Evolutionary conservation across 1,140 invertebrate genomes (phyloP).

Genomic region (Drosophila gunungcola): DNA sequence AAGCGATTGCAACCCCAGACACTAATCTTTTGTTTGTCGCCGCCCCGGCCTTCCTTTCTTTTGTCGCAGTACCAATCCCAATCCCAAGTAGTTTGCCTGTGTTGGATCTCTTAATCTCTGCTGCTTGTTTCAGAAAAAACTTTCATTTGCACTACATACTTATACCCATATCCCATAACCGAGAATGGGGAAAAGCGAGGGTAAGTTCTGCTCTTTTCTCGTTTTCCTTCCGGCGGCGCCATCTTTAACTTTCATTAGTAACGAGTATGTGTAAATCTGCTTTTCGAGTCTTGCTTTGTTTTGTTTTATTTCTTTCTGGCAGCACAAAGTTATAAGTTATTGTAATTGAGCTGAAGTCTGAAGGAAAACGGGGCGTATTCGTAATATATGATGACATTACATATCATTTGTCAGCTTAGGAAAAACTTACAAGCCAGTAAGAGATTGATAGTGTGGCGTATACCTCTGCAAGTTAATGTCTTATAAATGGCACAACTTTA

Average conservation of each 20-base stretch:
- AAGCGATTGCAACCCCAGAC: conserved; percentile 67
- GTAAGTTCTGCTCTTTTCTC: conserved; percentile 46
- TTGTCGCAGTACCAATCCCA: background rate
- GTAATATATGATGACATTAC: conserved; percentile 75
- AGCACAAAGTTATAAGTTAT: conserved; percentile 51
- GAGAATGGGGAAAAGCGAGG: conserved; percentile 2
- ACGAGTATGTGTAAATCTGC: conserved; percentile 59
- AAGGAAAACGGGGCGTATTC: conserved; percentile 33
- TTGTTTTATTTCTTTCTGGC: conserved; percentile 43
- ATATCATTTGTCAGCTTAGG: conserved; percentile 65
- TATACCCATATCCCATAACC: conserved; percentile 15
- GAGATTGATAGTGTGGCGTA: background rate
- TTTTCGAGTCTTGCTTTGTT: conserved; percentile 19
- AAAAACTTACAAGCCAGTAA: conserved; percentile 19
- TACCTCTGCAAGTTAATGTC: conserved; percentile 12
- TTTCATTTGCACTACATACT: conserved; percentile 66
- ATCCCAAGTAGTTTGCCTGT: conserved; percentile 51
- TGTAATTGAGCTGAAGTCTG: conserved; percentile 64
- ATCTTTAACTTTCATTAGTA: conserved; percentile 76
- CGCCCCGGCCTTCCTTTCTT: conserved; percentile 10
- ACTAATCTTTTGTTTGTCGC: conserved; percentile 75
- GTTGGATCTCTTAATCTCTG: conserved; percentile 76
- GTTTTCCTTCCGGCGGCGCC: conserved; percentile 71
- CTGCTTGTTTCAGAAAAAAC: conserved; percentile 68
- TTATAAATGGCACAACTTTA: conserved; percentile 48